Evolutionary conservation across 2,797 vertebrate genomes (phyloP).

Genomic region (Tauraco hartlaubi): DNA sequence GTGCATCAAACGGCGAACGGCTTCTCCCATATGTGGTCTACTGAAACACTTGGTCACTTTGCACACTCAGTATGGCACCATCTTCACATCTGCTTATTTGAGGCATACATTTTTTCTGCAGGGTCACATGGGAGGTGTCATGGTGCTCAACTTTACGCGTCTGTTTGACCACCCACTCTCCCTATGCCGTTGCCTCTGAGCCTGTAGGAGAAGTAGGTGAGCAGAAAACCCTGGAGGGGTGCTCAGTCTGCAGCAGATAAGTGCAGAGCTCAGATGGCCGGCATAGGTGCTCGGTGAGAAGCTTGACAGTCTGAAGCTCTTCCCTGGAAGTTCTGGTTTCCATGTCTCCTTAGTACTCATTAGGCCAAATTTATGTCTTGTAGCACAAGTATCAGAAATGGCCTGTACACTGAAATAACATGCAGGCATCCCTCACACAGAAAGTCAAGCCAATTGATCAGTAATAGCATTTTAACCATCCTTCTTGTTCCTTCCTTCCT

Average conservation of each 20-base stretch:
- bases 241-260: rapidly evolving
- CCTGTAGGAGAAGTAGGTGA: background rate
- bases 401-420: background rate
- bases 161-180: background rate
- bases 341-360: background rate
- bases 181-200: background rate
- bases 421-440: background rate
- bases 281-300: background rate
- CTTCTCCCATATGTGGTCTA: background rate
- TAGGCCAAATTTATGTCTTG: background rate
- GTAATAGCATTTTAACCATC: background rate
- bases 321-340: background rate
- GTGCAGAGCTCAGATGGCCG: background rate
- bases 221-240: background rate
- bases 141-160: background rate
- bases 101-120: background rate
- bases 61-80: background rate
- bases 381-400: background rate
- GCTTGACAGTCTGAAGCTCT: background rate
- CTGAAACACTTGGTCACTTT: background rate
- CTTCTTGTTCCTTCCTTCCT: background rate
- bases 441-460: background rate
- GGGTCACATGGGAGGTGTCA: background rate
- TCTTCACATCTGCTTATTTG: background rate
- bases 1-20: rapidly evolving